Evolutionary conservation across 2,888 invertebrate genomes (phyloP), one percentile per base, ranked within the genome.

Genomic region (Acleris literana): DNA sequence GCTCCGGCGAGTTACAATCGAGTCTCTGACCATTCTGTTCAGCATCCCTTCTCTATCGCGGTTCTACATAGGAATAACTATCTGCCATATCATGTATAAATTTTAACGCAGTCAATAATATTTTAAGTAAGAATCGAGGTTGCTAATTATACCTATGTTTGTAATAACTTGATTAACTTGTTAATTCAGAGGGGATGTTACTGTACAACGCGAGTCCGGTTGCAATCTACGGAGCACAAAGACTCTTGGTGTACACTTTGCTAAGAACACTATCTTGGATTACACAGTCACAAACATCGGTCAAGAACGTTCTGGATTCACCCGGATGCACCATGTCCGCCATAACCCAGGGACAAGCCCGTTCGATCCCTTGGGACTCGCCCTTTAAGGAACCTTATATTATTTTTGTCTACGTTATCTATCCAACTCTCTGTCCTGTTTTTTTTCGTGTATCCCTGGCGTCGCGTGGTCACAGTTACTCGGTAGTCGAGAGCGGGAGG

Each of bases 161-260:
- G 53, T 53, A 20, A 59, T 60, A 65, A 49, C 39, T 39, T 54
- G 18, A 20, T 33, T 43, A 55, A 49, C 25, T 18, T 59, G 25
- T 54, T 55, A 61, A 79, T 78, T 80, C 68, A 82, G 81, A 84
- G 83, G 85, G 83, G 81, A 84, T 80, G 72, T 68, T 68, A 64
- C 68, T 54, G 59, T 68, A 64, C 71, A 78, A 82, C 76, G 90
- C 88, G 89, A 90, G 92, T 93, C 93, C 93, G 91, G 93, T 92
- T 92, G 92, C 93, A 93, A 90, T 92, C 90, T 84, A 89, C 91
- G 90, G 92, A 92, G 93, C 93, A 92, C 92, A 86, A 92, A 90
- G 90, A 90, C 92, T 92, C 92, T 93, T 91, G 92, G 89, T 90
- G 89, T 89, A 89, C 87, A 88, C 88, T 88, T 81, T 85, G 88